Base-by-base conservation (phyloP, 2,888 invertebrate genomes). In the Callyntrura guangdongensis region DNA sequence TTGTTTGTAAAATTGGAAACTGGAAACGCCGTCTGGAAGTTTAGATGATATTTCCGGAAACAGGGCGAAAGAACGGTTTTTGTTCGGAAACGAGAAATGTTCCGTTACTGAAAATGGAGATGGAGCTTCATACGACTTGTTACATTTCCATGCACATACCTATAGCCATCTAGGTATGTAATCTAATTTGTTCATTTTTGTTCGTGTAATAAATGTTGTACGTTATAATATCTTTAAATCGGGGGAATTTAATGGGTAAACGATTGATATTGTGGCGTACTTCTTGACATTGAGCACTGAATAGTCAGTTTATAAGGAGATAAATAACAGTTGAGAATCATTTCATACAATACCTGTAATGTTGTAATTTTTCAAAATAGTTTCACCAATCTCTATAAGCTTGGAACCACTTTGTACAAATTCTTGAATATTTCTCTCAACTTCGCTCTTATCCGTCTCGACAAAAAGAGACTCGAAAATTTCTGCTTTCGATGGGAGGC, bases 401-500 rank as follows among this genome's bases (percentile, higher is more conserved):
- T 53, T 36, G 67, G 45, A 25, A 12, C 82, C 88, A n/a, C 69
- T 22, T 0, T 72, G 17, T 6, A 82, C 22, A 82, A 88, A 90
- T 8, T 90, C 47, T 20, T 59, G 49, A 56, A 81, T 49, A 36
- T 45, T 77, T 0, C 8, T 56, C 0, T 77, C 53, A 12, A 59
- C 47, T 11, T 56, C 67, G 1, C 6, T 9, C 27, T 67, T 90
- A 3, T 86, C 90, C 12, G 45, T 64, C 17, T 86, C 84, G 12
- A 56, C 11, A 45, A 86, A 86, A 5, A 89, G 59, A 6, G 84
- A 45, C 0, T n/a, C 25, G 25, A 87, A 91, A 12, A 92, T 67
- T 9, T 74, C 85, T 22, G 47, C 53, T 74, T 92, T 92, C 20
- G 47, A 72, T 0, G 92, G 92, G 12, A 92, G 72, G 9, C 81